These are phyloP conservation scores for Dendroctonus ponderosae DNA, from an alignment of 1,140 invertebrate genomes.

Conservation along the genomic window DNA sequence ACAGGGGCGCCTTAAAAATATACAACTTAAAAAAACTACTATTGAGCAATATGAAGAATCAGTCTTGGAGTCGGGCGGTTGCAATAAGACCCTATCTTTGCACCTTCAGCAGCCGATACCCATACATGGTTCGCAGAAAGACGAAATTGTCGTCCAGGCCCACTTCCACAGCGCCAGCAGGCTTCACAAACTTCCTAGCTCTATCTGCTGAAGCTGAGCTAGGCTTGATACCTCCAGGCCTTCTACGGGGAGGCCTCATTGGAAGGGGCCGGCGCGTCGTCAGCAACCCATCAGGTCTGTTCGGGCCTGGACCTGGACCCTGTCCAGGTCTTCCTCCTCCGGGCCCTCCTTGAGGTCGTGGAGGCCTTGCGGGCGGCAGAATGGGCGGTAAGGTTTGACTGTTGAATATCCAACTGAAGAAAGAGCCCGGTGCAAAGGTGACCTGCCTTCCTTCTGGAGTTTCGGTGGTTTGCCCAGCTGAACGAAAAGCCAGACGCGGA, in stretches of 20 bases:
- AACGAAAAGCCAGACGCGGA: background rate
- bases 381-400: slow-evolving; percentile 22
- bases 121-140: slow-evolving; percentile 19
- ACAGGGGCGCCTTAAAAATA: slow-evolving; percentile 44
- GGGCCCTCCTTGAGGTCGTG: slow-evolving; percentile 11
- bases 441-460: slow-evolving; percentile 5
- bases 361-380: slow-evolving; percentile 8
- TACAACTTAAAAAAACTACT: background rate
- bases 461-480: background rate
- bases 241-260: background rate
- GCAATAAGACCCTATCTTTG: background rate
- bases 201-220: background rate
- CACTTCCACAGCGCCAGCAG: background rate
- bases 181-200: background rate
- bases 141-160: slow-evolving; percentile 16
- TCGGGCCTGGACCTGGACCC: slow-evolving; percentile 1
- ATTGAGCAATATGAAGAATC: background rate
- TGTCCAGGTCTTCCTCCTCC: slow-evolving; percentile 8
- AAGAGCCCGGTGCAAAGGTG: slow-evolving; percentile 24
- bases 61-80: background rate
- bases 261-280: slow-evolving; percentile 4
- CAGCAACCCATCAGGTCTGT: no score
- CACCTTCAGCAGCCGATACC: slow-evolving; percentile 10
- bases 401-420: slow-evolving; percentile 21
- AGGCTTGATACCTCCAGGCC: background rate